A percentile compares a stretch with the other conserved stretches of the same genome.
These are phyloP conservation scores for Nephila pilipes DNA, from an alignment of 1,140 invertebrate species.

Conservation along the genomic window DNA sequence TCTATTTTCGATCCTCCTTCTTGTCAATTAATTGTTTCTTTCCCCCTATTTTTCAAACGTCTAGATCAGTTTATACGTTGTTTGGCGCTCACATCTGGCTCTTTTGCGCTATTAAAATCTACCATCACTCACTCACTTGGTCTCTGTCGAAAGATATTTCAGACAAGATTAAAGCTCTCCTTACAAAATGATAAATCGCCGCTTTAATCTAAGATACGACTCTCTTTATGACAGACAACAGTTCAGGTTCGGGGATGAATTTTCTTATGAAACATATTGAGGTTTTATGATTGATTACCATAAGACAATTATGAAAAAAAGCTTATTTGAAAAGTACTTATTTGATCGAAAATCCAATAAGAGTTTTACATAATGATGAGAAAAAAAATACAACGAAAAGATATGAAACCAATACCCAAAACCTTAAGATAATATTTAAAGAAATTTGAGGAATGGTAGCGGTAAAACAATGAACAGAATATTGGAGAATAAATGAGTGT, in stretches of 20 bases:
- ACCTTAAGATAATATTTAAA: neutral
- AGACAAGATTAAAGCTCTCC: too few species aligned
- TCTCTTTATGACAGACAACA: too few species aligned
- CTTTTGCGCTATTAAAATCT: too few species aligned
- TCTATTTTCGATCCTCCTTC: too few species aligned
- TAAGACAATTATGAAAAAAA: neutral
- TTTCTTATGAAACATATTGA: neutral
- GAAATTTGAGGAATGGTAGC: neutral
- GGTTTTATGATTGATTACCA: neutral
- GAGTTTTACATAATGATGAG: neutral
- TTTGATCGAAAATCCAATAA: neutral
- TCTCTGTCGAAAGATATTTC: too few species aligned
- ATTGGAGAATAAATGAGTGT: neutral
- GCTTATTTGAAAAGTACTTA: neutral
- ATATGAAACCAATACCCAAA: neutral
- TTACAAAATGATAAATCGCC: too few species aligned
- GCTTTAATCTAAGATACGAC: too few species aligned
- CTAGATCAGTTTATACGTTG: too few species aligned
- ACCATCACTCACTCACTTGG: too few species aligned
- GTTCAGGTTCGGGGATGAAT: neutral
- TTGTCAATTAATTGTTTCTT: too few species aligned
- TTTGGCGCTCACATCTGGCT: too few species aligned
- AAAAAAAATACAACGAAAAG: neutral
- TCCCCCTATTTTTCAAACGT: too few species aligned
- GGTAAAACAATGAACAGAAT: neutral